phyloP scores from a whole-genome alignment of 2,113 vertebrate species.

The Physeter macrocephalus region DNA sequence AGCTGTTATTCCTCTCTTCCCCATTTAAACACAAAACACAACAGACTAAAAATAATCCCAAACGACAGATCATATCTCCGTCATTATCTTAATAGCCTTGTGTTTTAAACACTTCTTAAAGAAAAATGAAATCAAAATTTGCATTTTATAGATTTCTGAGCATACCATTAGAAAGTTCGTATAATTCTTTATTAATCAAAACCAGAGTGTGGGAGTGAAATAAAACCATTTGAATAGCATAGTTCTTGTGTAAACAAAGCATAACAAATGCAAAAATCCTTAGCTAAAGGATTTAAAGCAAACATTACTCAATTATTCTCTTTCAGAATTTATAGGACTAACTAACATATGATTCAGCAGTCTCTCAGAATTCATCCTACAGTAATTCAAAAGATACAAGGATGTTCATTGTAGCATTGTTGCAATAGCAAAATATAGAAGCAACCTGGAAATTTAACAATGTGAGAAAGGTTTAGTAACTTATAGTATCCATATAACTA shows the following conservation, averaged over 20 bases:
- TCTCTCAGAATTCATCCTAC: background rate
- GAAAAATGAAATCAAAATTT: conserved; percentile 11
- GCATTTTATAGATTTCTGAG: background rate
- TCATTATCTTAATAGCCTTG: background rate
- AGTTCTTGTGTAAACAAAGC: background rate
- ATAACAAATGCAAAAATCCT: background rate
- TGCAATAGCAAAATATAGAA: background rate
- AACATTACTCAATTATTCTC: background rate
- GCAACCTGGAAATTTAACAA: background rate
- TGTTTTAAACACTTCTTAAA: conserved; percentile 14
- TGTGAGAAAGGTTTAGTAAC: background rate
- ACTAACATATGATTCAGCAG: background rate
- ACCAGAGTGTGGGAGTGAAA: background rate
- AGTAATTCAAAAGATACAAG: background rate
- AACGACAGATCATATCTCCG: background rate
- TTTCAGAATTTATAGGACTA: background rate
- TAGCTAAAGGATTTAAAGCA: background rate
- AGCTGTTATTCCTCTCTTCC: background rate
- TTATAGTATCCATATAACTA: background rate
- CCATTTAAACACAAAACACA: background rate
- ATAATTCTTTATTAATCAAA: conserved; percentile 22
- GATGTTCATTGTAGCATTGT: background rate
- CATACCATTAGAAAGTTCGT: background rate
- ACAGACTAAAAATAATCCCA: background rate
- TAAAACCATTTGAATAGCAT: background rate